phyloP scores from a whole-genome alignment of 2,797 vertebrate species.

The Lemur catta region DNA sequence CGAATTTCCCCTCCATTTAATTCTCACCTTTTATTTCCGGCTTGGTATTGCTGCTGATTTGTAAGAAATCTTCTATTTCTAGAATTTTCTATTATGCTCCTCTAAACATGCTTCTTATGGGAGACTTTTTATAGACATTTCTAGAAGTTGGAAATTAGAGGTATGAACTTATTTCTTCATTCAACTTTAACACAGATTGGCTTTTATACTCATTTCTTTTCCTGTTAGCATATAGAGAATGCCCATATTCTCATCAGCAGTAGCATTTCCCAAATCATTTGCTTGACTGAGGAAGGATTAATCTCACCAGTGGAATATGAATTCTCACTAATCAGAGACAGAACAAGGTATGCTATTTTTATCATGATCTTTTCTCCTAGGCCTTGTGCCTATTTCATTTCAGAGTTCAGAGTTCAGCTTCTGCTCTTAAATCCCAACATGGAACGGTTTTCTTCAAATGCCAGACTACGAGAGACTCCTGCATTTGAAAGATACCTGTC shows the following conservation, averaged over 20 bases:
- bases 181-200: not conserved
- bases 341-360: not conserved
- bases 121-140: not conserved
- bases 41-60: not conserved
- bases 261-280: not conserved
- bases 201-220: not conserved
- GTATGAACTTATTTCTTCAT: not conserved
- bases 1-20: not conserved
- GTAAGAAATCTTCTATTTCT: not conserved
- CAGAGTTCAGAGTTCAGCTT: slow-evolving; percentile 14
- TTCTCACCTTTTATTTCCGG: not conserved
- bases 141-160: slow-evolving; percentile 4
- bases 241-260: not conserved
- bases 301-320: not conserved
- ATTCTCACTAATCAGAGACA: slow-evolving; percentile 6
- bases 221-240: not conserved
- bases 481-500: not conserved
- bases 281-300: not conserved
- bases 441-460: not conserved
- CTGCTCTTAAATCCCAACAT: not conserved
- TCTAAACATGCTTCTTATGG: not conserved
- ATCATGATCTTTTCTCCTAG: not conserved
- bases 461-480: not conserved
- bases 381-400: not conserved
- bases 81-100: not conserved